Base-by-base conservation (phyloP, 2,113 vertebrate species). In the Polypterus bichir region DNA sequence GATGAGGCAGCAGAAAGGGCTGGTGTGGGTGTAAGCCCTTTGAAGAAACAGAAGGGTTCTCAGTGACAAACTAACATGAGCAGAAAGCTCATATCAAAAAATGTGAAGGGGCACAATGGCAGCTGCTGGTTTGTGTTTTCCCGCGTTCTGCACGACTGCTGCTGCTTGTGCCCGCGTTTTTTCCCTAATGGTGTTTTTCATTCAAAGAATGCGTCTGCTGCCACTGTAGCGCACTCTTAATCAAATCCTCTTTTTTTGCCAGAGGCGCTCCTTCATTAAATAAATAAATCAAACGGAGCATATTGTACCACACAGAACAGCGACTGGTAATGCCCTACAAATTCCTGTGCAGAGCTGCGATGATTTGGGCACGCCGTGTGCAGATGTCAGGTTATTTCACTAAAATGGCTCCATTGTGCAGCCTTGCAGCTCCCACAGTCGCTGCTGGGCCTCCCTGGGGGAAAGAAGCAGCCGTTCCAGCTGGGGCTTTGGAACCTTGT, bases 401-500 rank as follows among this genome's bases (percentile, higher is more conserved):
- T 88, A 89, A 91, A 91, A 74, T 87, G 83, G 83, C 75, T 84
- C 80, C 82, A 87, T 90, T 92, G 88, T 90, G 80, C 72, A 79
- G 77, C 74, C 81, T 71, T 72, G 70, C 65, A 64, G 70, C 73
- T 78, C 71, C 77, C 75, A 81, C 74, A 74, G 70, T 76, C 1
- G 74, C 83, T 87, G 78, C 78, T 72, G 79, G 80, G 74, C 72
- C 77, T 89, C 82, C 77, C 76, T 66, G 44, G 65, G 78, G 76
- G 73, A 74, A 72, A 66, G 66, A 77, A 81, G 90, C 89, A 92
- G 88, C 82, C 83, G 86, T 91, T 95, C 91, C 94, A 97, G 92
- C 92, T 97, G 93, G 89, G 87, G 90, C 87, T 89, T 76, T 93
- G 91, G 92, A 96, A 93, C 86, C 85, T 82, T n/a, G 83, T 86